phyloP scores from a whole-genome alignment of 2,888 invertebrate species.

The Drosophila mayaguana region DNA sequence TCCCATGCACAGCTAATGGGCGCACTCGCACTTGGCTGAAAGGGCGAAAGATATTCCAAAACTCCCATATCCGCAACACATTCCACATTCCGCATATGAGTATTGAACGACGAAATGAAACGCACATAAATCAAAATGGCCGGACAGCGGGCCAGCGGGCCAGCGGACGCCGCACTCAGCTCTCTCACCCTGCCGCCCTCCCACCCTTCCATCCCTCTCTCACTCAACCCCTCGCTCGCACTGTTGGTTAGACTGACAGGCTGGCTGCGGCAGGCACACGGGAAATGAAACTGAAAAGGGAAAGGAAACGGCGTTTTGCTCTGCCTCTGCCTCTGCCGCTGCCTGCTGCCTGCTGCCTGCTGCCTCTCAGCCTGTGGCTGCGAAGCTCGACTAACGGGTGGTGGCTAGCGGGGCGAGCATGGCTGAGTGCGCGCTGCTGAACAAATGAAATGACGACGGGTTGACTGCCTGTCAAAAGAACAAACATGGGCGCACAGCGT shows the following conservation, averaged over 20 bases:
- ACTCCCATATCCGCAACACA: constrained; percentile 82
- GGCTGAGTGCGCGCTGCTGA: constrained; percentile 79
- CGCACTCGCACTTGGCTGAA: constrained; percentile 51
- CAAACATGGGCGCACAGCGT: constrained; percentile 83
- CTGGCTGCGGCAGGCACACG: constrained; percentile 65
- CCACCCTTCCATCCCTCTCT: constrained; percentile 5
- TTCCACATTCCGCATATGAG: constrained; percentile 82
- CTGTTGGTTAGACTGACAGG: constrained; percentile 74
- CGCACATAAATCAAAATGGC: constrained; percentile 85
- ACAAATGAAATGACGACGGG: constrained; percentile 84
- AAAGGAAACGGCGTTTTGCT: constrained; percentile 80
- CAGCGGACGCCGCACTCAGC: constrained; percentile 52
- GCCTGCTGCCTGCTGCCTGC: constrained; percentile 3
- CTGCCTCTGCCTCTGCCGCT: constrained; percentile 39
- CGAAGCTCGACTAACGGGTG: constrained; percentile 57
- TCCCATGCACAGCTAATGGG: constrained; percentile 81
- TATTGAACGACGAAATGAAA: constrained; percentile 84
- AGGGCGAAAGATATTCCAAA: constrained; percentile 77
- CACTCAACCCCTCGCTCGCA: constrained; percentile 18
- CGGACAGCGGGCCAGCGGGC: constrained; percentile 80
- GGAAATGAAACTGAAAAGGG: constrained; percentile 83
- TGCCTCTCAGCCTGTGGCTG: constrained; percentile 11
- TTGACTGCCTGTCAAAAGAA: constrained; percentile 85
- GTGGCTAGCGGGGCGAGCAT: constrained; percentile 57
- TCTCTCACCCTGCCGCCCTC: constrained; percentile 5